These are phyloP conservation scores for Chromis chromis DNA, from an alignment of 2,797 vertebrate genomes.

Conservation along the genomic window DNA sequence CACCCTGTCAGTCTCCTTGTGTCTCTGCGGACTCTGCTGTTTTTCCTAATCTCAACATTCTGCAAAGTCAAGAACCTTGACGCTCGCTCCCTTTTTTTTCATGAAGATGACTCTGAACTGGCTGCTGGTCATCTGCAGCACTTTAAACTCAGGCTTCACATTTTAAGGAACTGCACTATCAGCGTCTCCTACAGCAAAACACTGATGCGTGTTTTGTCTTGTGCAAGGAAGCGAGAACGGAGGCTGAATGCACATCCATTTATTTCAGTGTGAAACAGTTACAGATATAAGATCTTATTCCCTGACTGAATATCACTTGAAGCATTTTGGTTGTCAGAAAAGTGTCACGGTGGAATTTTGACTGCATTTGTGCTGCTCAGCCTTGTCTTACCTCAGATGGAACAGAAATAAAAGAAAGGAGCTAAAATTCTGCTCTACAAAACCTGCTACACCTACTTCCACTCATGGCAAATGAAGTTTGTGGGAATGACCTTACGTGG, in stretches of 20 bases:
- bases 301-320: background rate
- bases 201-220: constrained; percentile 35
- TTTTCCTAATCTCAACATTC: constrained; percentile 72
- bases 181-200: constrained; percentile 62
- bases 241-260: constrained; percentile 10
- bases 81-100: constrained; percentile 47
- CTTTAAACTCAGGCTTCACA: constrained; percentile 58
- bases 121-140: constrained; percentile 48
- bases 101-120: constrained; percentile 54
- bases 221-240: constrained; percentile 17
- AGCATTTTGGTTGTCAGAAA: background rate
- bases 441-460: background rate
- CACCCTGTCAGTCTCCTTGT: constrained; percentile 37
- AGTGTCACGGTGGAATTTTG: background rate
- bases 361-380: background rate
- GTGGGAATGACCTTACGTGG: constrained; percentile 29
- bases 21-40: constrained; percentile 64
- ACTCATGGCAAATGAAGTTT: constrained; percentile 22
- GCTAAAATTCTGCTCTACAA: background rate
- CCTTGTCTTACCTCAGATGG: constrained; percentile 6
- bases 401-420: background rate
- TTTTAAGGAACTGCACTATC: constrained; percentile 63
- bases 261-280: constrained; percentile 19
- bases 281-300: background rate
- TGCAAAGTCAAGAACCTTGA: constrained; percentile 78